Base-by-base conservation (phyloP, 2,888 invertebrate species). In the Lamellibrachia columna region DNA sequence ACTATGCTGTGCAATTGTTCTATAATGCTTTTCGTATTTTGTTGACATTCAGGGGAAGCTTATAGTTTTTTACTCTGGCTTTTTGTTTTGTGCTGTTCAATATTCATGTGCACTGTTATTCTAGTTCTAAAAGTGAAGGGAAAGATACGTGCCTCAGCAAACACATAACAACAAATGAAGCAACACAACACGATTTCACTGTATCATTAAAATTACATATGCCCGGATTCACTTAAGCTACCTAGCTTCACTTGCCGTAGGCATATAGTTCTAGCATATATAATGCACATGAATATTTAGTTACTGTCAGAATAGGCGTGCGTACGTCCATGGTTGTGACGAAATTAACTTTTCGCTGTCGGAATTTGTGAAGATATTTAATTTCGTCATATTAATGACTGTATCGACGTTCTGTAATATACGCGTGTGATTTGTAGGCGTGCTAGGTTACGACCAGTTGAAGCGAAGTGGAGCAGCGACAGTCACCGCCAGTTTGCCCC, bases 401-500 rank as follows among this genome's bases (percentile, higher is more conserved):
- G 22, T 22, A 3, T 22, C n/a, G 22, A 15, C 75, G 75, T 22
- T 75, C 75, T 75, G 15, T 22, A 75, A 22, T 75, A 75, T 15
- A 75, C 75, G 75, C 75, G 75, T 75, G 75, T 75, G 75, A 22
- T 15, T 75, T 75, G 75, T 75, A 75, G 75, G 75, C 2, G 75
- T 75, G 75, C 75, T 75, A 22, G 75, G 75, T 75, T 75, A 75
- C 75, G n/a, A 75, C 0, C 75, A 75, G 75, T 75, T 75, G 75
- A 75, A 22, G 22, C 75, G 75, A 75, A 75, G 75, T 75, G 75
- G 75, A 22, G 91, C 90, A 22, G 92, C 55, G 52, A 90, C 75
- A 52, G 90, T 92, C 60, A 91, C 55, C 22, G 92, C 92, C 90
- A 93, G 90, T 2, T 93, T 95, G 53, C 96, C 96, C 2, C 94